These are phyloP conservation scores for Daboia siamensis DNA, from an alignment of 2,113 vertebrate genomes.

Conservation along the genomic window DNA sequence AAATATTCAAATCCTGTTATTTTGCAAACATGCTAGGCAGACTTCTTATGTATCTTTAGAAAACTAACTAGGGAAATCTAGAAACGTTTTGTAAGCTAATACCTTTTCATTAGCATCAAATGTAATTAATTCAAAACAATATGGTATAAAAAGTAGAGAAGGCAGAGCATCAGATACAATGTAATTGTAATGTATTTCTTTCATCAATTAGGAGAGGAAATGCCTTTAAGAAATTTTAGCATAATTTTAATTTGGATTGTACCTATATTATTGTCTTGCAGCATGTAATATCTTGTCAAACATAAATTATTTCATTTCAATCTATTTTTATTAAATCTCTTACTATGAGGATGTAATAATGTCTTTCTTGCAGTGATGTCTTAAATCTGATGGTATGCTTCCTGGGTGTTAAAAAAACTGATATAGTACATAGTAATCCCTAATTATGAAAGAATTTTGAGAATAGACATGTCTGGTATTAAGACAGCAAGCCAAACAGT, in stretches of 20 bases:
- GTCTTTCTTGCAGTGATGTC: background rate
- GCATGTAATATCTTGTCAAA: background rate
- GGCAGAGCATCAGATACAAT: background rate
- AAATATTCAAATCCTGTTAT: background rate
- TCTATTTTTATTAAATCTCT: background rate
- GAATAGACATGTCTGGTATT: conserved; percentile 37
- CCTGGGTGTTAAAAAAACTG: conserved; percentile 36
- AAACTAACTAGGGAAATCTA: background rate
- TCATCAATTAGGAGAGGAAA: background rate
- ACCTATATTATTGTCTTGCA: background rate
- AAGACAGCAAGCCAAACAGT: conserved; percentile 51
- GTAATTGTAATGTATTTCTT: background rate
- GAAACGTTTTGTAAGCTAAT: background rate
- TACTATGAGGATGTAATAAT: background rate
- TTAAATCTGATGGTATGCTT: conserved; percentile 19
- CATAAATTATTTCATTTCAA: background rate
- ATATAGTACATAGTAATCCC: conserved; percentile 38
- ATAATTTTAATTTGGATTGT: background rate
- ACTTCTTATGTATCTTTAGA: background rate
- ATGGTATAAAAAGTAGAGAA: background rate
- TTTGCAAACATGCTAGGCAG: background rate
- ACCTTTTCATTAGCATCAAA: background rate
- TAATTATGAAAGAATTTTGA: conserved; percentile 55
- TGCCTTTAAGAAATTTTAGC: background rate
- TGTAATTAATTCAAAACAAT: background rate